A percentile compares a stretch with the other conserved stretches of the same genome.
These are phyloP conservation scores for Odobenus rosmarus DNA, from an alignment of 2,113 vertebrate genomes.

Conservation along the genomic window DNA sequence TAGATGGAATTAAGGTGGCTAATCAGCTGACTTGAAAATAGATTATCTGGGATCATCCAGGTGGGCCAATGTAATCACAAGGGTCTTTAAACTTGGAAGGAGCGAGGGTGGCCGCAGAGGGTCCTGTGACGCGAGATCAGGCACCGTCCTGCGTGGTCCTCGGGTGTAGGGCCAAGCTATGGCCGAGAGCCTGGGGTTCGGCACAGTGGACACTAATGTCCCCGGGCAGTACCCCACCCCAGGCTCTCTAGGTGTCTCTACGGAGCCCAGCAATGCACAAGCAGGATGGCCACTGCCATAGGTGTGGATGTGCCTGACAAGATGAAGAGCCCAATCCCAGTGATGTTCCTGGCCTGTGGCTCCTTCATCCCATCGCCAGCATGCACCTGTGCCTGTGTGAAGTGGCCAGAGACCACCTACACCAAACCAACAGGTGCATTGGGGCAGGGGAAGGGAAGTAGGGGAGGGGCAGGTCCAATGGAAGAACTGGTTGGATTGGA, in stretches of 20 bases:
- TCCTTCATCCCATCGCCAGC: slow-evolving; percentile 95
- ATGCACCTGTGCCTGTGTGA: slow-evolving; percentile 96
- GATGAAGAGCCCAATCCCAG: slow-evolving; percentile 89
- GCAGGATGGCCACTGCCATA: slow-evolving; percentile 61
- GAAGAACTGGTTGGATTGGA: neutral
- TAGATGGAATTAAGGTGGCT: neutral
- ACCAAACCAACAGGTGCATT: slow-evolving; percentile 90
- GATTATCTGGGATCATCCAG: neutral
- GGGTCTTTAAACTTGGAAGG: neutral
- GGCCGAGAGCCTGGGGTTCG: neutral
- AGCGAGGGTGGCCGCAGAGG: neutral
- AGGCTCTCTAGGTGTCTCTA: neutral
- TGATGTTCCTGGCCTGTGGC: slow-evolving; percentile 92
- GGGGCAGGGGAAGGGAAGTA: neutral
- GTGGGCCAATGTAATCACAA: neutral
- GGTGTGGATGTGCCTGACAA: neutral
- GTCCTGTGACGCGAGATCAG: neutral
- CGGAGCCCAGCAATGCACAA: neutral
- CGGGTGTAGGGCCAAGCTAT: neutral
- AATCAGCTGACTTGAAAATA: neutral
- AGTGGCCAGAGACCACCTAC: slow-evolving; percentile 93
- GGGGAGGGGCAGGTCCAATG: neutral
- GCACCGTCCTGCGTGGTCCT: neutral
- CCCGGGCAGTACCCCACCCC: neutral
- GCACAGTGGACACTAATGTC: neutral